Conservation (phyloP, 2,888 invertebrate genomes). For the Orthonevra nobilis region DNA sequence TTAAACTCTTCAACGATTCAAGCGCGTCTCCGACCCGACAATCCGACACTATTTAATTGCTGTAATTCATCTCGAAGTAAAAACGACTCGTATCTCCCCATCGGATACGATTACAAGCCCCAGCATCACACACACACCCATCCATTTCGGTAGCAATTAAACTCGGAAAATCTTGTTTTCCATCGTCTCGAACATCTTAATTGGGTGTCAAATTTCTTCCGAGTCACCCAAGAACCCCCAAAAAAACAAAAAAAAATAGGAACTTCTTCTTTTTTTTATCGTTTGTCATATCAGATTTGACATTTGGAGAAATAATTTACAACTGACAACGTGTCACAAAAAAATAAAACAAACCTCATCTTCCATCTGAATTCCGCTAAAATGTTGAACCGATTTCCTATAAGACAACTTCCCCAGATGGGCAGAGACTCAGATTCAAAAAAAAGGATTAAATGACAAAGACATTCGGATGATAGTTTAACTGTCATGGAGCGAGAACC, state of each 20-base stretch:
- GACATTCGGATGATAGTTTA: slow-evolving; percentile 61
- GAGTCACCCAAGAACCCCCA: not conserved
- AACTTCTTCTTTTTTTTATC: slow-evolving; percentile 43
- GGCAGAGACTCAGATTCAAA: not conserved
- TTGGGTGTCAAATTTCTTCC: slow-evolving; percentile 58
- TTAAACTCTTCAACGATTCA: no score
- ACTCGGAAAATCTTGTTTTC: slow-evolving; percentile 53
- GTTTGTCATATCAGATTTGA: slow-evolving; percentile 51
- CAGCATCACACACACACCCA: slow-evolving; percentile 8
- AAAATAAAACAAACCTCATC: not conserved
- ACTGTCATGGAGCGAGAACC: slow-evolving; percentile 31
- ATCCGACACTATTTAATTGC: slow-evolving; percentile 39
- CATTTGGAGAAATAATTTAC: slow-evolving; percentile 56
- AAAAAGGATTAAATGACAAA: slow-evolving; percentile 63
- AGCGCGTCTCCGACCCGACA: no score
- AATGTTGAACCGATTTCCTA: slow-evolving; percentile 34
- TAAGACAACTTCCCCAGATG: not conserved
- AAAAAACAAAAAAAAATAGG: not conserved
- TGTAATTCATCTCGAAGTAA: slow-evolving; percentile 47
- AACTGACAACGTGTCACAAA: slow-evolving; percentile 34
- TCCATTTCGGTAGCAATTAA: slow-evolving; percentile 57
- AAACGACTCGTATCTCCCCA: slow-evolving; percentile 21
- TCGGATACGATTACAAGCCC: slow-evolving; percentile 29
- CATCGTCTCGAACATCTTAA: slow-evolving; percentile 61
- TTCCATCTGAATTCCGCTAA: not conserved